Evolutionary conservation across 1,140 invertebrate genomes (phyloP).

Genomic region (Mizuhopecten yessoensis): DNA sequence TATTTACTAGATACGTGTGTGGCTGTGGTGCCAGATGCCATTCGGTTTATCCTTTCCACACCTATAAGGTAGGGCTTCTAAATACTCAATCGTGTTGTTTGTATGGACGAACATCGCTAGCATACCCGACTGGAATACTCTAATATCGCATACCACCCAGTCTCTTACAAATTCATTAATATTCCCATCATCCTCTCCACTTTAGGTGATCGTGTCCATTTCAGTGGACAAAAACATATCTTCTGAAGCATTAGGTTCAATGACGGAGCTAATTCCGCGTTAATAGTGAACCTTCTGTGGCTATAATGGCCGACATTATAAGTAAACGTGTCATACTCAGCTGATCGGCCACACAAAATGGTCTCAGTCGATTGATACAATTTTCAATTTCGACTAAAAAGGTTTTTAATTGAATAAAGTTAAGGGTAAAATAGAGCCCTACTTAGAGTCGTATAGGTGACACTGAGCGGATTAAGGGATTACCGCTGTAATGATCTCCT

Average conservation of each 20-base stretch:
- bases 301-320: neutral
- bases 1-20: no score
- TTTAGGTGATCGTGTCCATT: slow-evolving; percentile 19
- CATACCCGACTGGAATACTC: neutral
- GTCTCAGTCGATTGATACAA: neutral
- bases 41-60: neutral
- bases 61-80: neutral
- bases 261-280: slow-evolving; percentile 6
- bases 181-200: neutral
- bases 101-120: neutral
- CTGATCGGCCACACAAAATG: slow-evolving; percentile 4
- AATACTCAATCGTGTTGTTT: neutral
- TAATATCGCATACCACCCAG: neutral
- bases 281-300: neutral
- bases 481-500: slow-evolving; percentile 16
- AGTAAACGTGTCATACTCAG: slow-evolving; percentile 21
- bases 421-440: slow-evolving; percentile 32
- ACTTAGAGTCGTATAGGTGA: neutral
- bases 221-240: slow-evolving; percentile 25
- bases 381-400: slow-evolving; percentile 36
- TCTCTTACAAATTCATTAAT: slow-evolving; percentile 18
- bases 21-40: neutral
- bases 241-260: slow-evolving; percentile 38
- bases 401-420: slow-evolving; percentile 40
- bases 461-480: slow-evolving; percentile 37